A percentile compares a stretch with the other conserved stretches of the same genome.
Evolutionary conservation across 1,140 invertebrate genomes (phyloP).

Genomic region (Sycophaga agraensis): DNA sequence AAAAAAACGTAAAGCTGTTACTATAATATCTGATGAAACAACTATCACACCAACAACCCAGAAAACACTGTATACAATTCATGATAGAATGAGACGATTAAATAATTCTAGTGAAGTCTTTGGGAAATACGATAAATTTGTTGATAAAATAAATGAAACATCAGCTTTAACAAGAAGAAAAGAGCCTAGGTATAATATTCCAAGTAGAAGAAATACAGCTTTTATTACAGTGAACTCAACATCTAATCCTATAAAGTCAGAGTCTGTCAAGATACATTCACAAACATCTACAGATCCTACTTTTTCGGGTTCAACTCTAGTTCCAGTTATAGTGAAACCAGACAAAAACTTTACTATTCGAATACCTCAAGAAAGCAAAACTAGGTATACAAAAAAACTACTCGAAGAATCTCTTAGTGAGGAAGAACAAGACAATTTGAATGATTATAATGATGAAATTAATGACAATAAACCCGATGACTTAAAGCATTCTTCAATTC

Average conservation of each 20-base stretch:
- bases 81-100: constrained; percentile 34
- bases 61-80: constrained; percentile 38
- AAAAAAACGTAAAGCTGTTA: not conserved
- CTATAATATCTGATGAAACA: not conserved
- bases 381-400: not conserved
- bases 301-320: constrained; percentile 13
- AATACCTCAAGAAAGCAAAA: constrained; percentile 14
- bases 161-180: constrained; percentile 34
- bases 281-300: not conserved
- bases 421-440: not conserved
- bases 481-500: constrained; percentile 29
- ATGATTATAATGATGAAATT: not conserved
- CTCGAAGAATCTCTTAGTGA: not conserved
- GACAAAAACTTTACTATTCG: constrained; percentile 2
- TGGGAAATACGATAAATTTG: constrained; percentile 37
- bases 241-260: not conserved
- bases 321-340: constrained; percentile 20
- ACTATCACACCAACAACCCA: constrained; percentile 20
- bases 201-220: not conserved
- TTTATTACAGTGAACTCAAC: not conserved
- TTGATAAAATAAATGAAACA: not conserved
- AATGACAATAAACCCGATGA: constrained; percentile 1
- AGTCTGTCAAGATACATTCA: not conserved
- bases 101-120: constrained; percentile 16
- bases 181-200: constrained; percentile 41